Conservation (phyloP, 2,797 vertebrate genomes). For the Pseudomugil gertrudae region DNA sequence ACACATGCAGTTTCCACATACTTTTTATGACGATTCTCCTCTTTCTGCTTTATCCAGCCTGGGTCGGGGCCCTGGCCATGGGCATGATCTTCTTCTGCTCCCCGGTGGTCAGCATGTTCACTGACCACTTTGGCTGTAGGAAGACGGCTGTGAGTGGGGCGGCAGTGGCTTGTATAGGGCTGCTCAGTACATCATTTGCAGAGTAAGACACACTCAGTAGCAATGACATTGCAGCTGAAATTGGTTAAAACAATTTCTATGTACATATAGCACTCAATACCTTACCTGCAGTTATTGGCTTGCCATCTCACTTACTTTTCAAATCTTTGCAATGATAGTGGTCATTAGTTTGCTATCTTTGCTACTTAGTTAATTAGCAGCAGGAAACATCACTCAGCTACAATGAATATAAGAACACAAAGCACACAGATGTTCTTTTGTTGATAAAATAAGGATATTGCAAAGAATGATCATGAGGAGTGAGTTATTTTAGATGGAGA, state of each 20-base stretch:
- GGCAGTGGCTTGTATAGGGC: conserved; percentile 90
- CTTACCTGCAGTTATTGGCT: too few relatives aligned
- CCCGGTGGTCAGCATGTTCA: conserved; percentile 98
- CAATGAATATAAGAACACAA: too few relatives aligned
- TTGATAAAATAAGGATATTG: too few relatives aligned
- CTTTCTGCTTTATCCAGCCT: conserved; percentile 79
- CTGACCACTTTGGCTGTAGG: conserved; percentile 94
- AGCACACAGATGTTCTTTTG: too few relatives aligned
- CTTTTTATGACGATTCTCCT: conserved; percentile 16
- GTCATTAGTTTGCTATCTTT: too few relatives aligned
- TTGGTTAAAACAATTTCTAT: not conserved
- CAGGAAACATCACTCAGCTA: too few relatives aligned
- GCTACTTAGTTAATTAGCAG: too few relatives aligned
- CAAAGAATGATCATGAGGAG: too few relatives aligned
- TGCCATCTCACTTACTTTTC: too few relatives aligned
- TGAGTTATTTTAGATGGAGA: too few relatives aligned
- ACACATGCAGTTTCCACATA: conserved; percentile 8
- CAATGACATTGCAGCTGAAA: not conserved
- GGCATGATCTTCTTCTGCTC: conserved; percentile 99
- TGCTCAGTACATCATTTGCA: conserved; percentile 94
- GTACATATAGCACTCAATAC: too few relatives aligned
- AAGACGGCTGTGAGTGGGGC: conserved; percentile 93
- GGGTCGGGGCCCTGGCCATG: conserved; percentile 96
- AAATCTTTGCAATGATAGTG: too few relatives aligned
- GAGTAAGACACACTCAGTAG: conserved; percentile 83